phyloP scores from a whole-genome alignment of 2,113 vertebrate genomes.

The Hemicordylus capensis region DNA sequence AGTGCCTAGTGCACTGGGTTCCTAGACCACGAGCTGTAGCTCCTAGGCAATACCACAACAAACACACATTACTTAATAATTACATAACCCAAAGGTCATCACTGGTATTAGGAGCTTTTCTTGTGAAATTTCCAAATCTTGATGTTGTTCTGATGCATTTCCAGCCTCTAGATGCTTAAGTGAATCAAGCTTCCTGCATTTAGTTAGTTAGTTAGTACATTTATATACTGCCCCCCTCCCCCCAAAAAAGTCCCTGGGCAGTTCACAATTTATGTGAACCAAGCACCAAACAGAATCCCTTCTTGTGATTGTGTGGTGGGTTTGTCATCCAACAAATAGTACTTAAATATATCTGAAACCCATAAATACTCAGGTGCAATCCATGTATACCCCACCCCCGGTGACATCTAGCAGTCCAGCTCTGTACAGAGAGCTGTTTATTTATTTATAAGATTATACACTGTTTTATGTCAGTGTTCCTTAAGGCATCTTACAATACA shows the following conservation, averaged over 20 bases:
- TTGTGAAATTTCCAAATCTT: background rate
- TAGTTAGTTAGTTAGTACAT: no score
- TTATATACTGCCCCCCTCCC: no score
- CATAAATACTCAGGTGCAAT: background rate
- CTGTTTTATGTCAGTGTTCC: no score
- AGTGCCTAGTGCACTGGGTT: background rate
- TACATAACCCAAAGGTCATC: background rate
- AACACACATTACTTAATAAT: conserved; percentile 6
- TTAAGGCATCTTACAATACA: no score
- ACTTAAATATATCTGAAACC: background rate
- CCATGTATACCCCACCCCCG: background rate
- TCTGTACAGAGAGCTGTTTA: no score
- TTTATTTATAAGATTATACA: no score
- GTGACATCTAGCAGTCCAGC: background rate
- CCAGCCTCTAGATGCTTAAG: background rate
- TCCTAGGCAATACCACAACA: conserved; percentile 27
- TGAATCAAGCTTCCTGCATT: background rate
- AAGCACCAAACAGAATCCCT: background rate
- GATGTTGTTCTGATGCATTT: background rate
- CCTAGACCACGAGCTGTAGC: background rate
- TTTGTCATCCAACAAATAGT: background rate
- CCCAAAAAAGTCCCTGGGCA: no score
- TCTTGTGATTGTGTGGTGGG: background rate
- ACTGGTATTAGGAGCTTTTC: background rate
- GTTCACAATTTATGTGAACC: no score